Conservation (phyloP, 2,888 invertebrate genomes). For the Drosophila robusta region DNA sequence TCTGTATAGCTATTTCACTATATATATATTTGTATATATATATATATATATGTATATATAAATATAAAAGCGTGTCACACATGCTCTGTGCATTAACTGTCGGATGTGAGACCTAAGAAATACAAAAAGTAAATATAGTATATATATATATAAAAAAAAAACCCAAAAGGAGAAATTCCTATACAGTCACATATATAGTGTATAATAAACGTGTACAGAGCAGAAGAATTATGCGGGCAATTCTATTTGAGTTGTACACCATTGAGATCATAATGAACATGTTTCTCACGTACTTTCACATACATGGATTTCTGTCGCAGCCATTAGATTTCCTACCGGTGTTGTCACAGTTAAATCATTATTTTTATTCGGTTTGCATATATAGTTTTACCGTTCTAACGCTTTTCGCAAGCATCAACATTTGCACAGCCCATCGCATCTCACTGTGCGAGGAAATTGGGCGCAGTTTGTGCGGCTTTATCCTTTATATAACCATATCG, state of each 20-base stretch:
- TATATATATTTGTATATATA: too few relatives aligned
- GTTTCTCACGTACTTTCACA: slow-evolving; percentile 29
- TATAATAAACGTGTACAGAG: neutral
- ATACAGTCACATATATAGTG: neutral
- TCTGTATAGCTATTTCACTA: too few relatives aligned
- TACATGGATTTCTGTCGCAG: slow-evolving; percentile 30
- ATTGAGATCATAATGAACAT: slow-evolving; percentile 37
- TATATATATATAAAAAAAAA: too few relatives aligned
- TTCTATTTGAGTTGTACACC: slow-evolving; percentile 53
- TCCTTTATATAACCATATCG: slow-evolving; percentile 36
- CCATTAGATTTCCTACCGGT: neutral
- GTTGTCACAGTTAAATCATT: neutral
- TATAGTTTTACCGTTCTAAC: slow-evolving; percentile 37
- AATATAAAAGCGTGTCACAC: too few relatives aligned
- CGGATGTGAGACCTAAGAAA: too few relatives aligned
- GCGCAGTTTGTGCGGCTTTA: slow-evolving; percentile 18
- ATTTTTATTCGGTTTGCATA: slow-evolving; percentile 15
- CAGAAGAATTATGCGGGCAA: slow-evolving; percentile 28
- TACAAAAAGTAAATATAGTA: too few relatives aligned
- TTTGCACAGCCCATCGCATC: slow-evolving; percentile 41
- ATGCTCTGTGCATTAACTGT: too few relatives aligned
- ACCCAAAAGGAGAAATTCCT: neutral
- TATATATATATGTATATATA: too few relatives aligned
- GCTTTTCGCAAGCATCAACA: slow-evolving; percentile 48
- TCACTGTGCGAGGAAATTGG: slow-evolving; percentile 35